Conservation (phyloP, 1,140 invertebrate species). For the Diorhabda elongata region DNA sequence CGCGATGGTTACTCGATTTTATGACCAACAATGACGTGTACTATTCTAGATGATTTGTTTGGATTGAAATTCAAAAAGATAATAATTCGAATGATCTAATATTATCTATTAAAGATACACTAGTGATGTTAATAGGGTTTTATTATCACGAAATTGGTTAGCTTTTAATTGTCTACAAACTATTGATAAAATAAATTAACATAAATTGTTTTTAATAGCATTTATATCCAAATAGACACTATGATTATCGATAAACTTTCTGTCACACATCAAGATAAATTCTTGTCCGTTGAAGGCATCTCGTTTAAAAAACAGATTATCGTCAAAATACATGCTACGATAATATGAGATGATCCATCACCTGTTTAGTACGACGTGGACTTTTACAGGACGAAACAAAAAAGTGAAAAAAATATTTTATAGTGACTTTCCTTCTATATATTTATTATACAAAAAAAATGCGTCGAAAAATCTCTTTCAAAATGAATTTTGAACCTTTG, state of each 20-base stretch:
- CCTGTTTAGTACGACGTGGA: constrained; percentile 12
- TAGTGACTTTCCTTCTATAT: too few species aligned
- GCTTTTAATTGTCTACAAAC: too few species aligned
- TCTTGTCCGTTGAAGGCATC: constrained; percentile 6
- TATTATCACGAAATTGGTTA: too few species aligned
- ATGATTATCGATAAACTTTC: constrained; percentile 3
- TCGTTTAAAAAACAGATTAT: constrained; percentile 17
- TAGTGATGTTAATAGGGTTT: too few species aligned
- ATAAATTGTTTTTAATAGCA: neutral
- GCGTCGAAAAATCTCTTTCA: too few species aligned
- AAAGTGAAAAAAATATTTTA: neutral
- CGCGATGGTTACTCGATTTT: neutral
- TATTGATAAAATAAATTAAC: neutral
- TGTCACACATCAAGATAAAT: constrained; percentile 11
- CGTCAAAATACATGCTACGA: constrained; percentile 12
- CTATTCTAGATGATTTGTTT: neutral
- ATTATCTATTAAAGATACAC: too few species aligned
- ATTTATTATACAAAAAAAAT: too few species aligned
- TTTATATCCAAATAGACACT: neutral
- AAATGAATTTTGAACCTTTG: too few species aligned
- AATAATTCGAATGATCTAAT: too few species aligned
- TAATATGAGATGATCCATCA: constrained; percentile 9
- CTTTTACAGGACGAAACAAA: neutral
- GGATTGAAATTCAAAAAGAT: too few species aligned
- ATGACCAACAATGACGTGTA: neutral